Conservation (phyloP, 1,140 invertebrate species). For the Drosophila sucinea region DNA sequence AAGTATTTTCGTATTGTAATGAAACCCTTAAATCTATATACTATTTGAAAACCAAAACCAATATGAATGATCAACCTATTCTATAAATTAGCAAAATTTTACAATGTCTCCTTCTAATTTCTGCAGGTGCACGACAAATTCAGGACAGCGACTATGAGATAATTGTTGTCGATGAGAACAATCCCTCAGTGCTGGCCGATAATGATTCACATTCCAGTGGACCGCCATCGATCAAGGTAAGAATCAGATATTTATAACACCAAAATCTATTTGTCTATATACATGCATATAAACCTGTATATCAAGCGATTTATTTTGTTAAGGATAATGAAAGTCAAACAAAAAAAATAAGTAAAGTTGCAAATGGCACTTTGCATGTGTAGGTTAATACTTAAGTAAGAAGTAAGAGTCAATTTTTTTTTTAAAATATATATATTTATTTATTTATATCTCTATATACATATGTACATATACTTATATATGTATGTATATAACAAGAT, state of each 20-base stretch:
- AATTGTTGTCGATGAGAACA: conserved; percentile 94
- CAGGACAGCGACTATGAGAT: conserved; percentile 94
- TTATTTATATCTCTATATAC: neutral
- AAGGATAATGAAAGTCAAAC: neutral
- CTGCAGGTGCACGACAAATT: conserved; percentile 83
- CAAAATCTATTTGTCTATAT: neutral
- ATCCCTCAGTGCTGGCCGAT: conserved; percentile 91
- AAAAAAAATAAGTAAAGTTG: neutral
- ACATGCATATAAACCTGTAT: neutral
- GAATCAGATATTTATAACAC: conserved; percentile 23
- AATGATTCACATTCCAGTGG: conserved; percentile 89
- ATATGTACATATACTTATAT: conserved; percentile 22
- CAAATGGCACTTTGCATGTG: conserved; percentile 1
- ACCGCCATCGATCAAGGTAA: conserved; percentile 93
- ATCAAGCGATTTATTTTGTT: neutral
- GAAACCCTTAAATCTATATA: neutral
- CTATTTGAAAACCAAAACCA: neutral
- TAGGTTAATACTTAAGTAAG: neutral
- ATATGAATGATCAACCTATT: neutral
- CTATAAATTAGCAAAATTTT: neutral
- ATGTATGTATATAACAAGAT: conserved; percentile 5
- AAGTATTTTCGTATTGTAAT: conserved; percentile 11
- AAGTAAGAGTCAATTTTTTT: neutral
- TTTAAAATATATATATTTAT: neutral
- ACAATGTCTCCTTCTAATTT: neutral